Evolutionary conservation across 2,888 invertebrate species (phyloP).

Genomic region (Leucania comma): DNA sequence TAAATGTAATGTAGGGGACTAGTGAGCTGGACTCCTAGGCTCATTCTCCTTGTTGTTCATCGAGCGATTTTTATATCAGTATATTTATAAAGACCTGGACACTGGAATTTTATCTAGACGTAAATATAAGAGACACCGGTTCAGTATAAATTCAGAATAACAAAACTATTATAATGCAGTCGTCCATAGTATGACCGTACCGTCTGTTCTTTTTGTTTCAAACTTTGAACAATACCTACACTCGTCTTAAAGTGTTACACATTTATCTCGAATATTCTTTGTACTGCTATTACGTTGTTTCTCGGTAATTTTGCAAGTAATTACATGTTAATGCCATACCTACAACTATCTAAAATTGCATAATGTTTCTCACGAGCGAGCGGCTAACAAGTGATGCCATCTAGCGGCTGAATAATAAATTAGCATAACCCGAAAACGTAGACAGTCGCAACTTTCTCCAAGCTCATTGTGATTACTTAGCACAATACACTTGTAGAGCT

Average conservation of each 20-base stretch:
- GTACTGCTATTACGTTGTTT: slow-evolving; percentile 17
- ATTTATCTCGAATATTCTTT: slow-evolving; percentile 39
- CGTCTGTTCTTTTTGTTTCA: slow-evolving; percentile 8
- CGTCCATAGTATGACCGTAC: background rate
- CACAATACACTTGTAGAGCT: slow-evolving; percentile 45
- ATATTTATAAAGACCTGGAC: too few species aligned
- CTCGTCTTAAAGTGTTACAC: background rate
- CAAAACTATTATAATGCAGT: background rate
- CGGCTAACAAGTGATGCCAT: slow-evolving; percentile 37
- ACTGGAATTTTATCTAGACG: too few species aligned
- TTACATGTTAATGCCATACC: slow-evolving; percentile 26
- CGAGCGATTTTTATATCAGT: too few species aligned
- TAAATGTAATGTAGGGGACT: too few species aligned
- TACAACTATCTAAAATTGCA: slow-evolving; percentile 27
- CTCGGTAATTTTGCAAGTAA: slow-evolving; percentile 17
- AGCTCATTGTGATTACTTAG: slow-evolving; percentile 51
- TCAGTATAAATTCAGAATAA: background rate
- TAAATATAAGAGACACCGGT: background rate
- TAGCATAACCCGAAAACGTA: slow-evolving; percentile 50
- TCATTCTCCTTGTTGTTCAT: too few species aligned
- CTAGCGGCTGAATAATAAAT: slow-evolving; percentile 36
- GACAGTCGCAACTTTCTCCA: slow-evolving; percentile 54
- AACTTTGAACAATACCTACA: background rate
- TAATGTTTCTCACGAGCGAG: slow-evolving; percentile 15
- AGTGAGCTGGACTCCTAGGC: too few species aligned